Evolutionary conservation across 2,888 invertebrate genomes (phyloP), one percentile per base, ranked within the genome.

Genomic region (Ashinkailepas kermadecensis): DNA sequence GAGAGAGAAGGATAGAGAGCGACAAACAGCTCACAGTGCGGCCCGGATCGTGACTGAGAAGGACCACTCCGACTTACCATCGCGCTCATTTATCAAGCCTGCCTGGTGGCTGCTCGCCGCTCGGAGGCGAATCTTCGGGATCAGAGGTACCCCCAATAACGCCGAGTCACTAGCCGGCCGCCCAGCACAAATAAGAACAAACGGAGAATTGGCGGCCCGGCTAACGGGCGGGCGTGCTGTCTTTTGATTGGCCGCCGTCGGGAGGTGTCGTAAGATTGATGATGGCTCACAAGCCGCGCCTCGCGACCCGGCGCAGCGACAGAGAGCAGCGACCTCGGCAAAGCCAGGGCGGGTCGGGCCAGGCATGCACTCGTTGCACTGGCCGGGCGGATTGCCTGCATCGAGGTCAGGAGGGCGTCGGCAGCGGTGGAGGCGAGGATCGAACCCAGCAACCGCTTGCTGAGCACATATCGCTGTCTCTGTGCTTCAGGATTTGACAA

Each of bases 31-130:
- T 58, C 70, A 54, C 58, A 64, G 39, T 78, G 57, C 58, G 18
- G 59, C 70, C 78, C 67, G 54, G 58, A 82, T 58, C 82, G 83
- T 83, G 81, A 81, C 81, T 15, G 54, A 21, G 81, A 18, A 15
- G 57, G 18, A 23, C 10, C n/a, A 1, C 9, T 81, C 74, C 81
- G 81, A 23, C 81, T 80, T 74, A 39, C 57, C 82, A 82, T 39
- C 80, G 80, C 21, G 54, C 78, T 79, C 54, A 82, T 82, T 81
- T 78, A 74, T 81, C 80, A 67, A 79, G 82, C 64, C 64, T 80
- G 39, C 39, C 74, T 80, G 80, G 58, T 59, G 79, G 65, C 39
- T 25, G 25, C 65, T 80, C n/a, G 67, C 74, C n/a, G 25, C 21
- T 62, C 74, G 11, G 9, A 9, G 56, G 58, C 10, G 81, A 82